Base-by-base conservation (phyloP, 2,113 vertebrate genomes). In the Aphyosemion australe region DNA sequence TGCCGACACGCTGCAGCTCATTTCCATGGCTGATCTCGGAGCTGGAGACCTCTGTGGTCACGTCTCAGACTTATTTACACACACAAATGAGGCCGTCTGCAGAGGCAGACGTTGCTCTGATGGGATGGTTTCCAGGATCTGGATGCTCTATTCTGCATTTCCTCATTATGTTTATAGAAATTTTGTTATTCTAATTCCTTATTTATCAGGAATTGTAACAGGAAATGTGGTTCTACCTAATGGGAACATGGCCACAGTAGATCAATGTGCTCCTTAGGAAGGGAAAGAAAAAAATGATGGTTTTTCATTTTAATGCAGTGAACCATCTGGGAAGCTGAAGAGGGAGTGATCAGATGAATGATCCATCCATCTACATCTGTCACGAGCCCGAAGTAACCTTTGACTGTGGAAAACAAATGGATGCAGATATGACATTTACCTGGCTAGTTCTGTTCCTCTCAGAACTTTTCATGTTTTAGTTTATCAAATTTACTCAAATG, bases 31-130 rank as follows among this genome's bases (percentile, higher is more conserved):
- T 34, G 71, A 72, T 82, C 77, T 56, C 62, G 56, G 74, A 68
- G 71, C 58, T 69, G 68, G 46, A 59, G 65, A 59, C 78, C 73
- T 65, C 50, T 49, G 61, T 80, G 71, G 80, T 66, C 45, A 15
- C 19, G 75, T 67, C 78, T 76, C 43, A 69, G 72, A 65, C 84
- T 88, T 80, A 87, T 91, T 92, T 90, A 91, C 90, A 90, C 90
- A 90, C 78, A 78, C 88, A 92, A 90, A 92, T 89, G 62, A 89
- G 72, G 45, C 34, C 18, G 67, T 64, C 61, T 52, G 72, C 18
- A 18, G 32, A 82, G 78, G 47, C 73, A 74, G 72, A 70, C 47
- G 32, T 65, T 63, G 69, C 50, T 48, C 63, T 41, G 51, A 66
- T 70, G 55, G 78, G 66, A 67, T 59, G 61, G 52, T 19, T 64